Percentiles rank a stretch among this genome's conserved stretches.
These are phyloP conservation scores for Camarhynchus parvulus DNA, from an alignment of 2,113 vertebrate species.

Conservation along the genomic window DNA sequence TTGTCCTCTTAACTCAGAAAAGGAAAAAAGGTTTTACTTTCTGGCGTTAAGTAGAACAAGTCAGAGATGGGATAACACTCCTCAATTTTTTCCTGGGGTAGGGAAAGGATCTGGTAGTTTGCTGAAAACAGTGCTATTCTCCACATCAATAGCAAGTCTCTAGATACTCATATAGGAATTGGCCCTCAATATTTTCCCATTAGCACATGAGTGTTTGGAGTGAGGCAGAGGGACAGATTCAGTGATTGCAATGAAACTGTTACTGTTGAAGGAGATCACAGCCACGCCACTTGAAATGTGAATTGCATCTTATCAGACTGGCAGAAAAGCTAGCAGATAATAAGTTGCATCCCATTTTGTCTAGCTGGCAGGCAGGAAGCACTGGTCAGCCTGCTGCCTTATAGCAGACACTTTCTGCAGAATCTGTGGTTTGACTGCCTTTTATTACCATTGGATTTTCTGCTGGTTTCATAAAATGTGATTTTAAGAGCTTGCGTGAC, in stretches of 20 bases:
- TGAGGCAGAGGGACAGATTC: background rate
- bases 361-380: constrained; percentile 12
- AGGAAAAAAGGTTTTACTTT: background rate
- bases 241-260: background rate
- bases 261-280: background rate
- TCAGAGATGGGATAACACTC: background rate
- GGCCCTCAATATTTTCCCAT: background rate
- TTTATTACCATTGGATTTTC: background rate
- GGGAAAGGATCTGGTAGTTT: background rate
- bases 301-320: background rate
- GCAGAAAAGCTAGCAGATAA: background rate
- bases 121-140: background rate
- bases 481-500: background rate
- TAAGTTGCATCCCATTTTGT: background rate
- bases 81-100: background rate
- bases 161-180: background rate
- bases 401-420: background rate
- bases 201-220: background rate
- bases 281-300: background rate
- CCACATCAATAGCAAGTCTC: background rate
- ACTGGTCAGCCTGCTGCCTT: background rate
- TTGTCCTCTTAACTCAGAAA: background rate
- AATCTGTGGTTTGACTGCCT: background rate
- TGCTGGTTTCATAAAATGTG: constrained; percentile 9
- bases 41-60: background rate